Percentiles rank a stretch among this genome's conserved stretches.
Evolutionary conservation across 1,140 invertebrate species (phyloP).

Genomic region (Chrysoperla carnea): DNA sequence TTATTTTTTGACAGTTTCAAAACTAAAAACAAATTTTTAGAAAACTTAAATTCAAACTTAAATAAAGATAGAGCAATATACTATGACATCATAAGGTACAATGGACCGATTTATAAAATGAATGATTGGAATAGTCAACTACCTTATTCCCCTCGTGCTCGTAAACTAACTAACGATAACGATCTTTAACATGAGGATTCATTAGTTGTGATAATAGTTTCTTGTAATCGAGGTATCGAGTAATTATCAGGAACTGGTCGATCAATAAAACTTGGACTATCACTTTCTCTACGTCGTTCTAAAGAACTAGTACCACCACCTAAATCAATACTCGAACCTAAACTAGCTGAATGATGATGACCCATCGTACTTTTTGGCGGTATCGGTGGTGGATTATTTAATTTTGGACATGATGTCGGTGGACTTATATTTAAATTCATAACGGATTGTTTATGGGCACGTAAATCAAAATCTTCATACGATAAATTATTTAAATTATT

Average conservation of each 20-base stretch:
- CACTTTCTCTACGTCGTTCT: conserved; percentile 9
- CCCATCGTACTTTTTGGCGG: conserved; percentile 25
- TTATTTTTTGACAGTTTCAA: too few relatives aligned
- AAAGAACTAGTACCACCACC: conserved; percentile 17
- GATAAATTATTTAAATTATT: conserved; percentile 33
- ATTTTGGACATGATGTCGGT: conserved; percentile 19
- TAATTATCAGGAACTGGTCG: conserved; percentile 24
- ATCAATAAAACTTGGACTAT: conserved; percentile 1
- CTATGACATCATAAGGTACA: too few relatives aligned
- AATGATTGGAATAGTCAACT: too few relatives aligned
- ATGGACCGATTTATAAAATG: too few relatives aligned
- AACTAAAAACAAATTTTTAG: too few relatives aligned
- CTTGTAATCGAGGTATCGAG: conserved; percentile 31
- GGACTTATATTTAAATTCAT: conserved; percentile 19
- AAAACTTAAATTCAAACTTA: too few relatives aligned
- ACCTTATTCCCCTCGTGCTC: too few relatives aligned
- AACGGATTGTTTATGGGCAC: conserved; percentile 21
- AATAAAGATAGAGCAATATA: too few relatives aligned
- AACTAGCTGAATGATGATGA: conserved; percentile 12
- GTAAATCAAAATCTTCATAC: conserved; percentile 36
- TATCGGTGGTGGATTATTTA: conserved; percentile 32
- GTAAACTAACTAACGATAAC: too few relatives aligned
- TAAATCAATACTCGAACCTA: conserved; percentile 24
- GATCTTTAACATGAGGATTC: background rate
- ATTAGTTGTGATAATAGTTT: conserved; percentile 5